phyloP scores from a whole-genome alignment of 2,888 invertebrate genomes.

The Ophion ellenae region DNA sequence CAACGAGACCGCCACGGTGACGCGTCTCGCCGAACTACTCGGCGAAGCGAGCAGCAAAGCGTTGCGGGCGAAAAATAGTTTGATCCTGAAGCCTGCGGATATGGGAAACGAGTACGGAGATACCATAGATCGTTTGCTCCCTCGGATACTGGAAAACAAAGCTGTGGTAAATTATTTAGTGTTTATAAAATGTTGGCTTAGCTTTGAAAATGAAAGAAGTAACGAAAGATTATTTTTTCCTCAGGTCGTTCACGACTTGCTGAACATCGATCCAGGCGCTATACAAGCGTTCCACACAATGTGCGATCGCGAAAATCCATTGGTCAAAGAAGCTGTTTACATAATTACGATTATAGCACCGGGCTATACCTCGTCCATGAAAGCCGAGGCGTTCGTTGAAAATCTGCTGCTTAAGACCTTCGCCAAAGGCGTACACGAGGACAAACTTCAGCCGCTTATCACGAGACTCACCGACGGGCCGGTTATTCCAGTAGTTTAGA shows the following conservation, averaged over 20 bases:
- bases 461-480: slow-evolving; percentile 83
- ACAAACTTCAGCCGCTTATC: slow-evolving; percentile 84
- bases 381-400: slow-evolving; percentile 77
- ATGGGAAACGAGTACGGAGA: slow-evolving; percentile 80
- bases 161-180: slow-evolving; percentile 74
- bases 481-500: slow-evolving; percentile 77
- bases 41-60: slow-evolving; percentile 78
- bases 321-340: slow-evolving; percentile 82
- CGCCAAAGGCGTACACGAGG: slow-evolving; percentile 79
- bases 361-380: slow-evolving; percentile 66
- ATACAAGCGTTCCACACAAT: slow-evolving; percentile 85
- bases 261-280: slow-evolving; percentile 75
- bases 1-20: slow-evolving; percentile 72
- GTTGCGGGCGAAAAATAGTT: slow-evolving; percentile 73
- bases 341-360: slow-evolving; percentile 83
- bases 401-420: slow-evolving; percentile 80
- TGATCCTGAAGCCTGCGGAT: slow-evolving; percentile 80
- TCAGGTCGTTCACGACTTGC: slow-evolving; percentile 78
- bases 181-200: background rate
- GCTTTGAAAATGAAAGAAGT: background rate
- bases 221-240: background rate
- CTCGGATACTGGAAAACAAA: slow-evolving; percentile 69
- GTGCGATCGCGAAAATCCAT: slow-evolving; percentile 85
- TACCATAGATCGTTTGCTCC: slow-evolving; percentile 75
- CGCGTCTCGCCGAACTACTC: slow-evolving; percentile 79